A percentile compares a stretch with the other conserved stretches of the same genome.
phyloP scores from a whole-genome alignment of 2,888 invertebrate genomes.

The Drosophila aldrichi region DNA sequence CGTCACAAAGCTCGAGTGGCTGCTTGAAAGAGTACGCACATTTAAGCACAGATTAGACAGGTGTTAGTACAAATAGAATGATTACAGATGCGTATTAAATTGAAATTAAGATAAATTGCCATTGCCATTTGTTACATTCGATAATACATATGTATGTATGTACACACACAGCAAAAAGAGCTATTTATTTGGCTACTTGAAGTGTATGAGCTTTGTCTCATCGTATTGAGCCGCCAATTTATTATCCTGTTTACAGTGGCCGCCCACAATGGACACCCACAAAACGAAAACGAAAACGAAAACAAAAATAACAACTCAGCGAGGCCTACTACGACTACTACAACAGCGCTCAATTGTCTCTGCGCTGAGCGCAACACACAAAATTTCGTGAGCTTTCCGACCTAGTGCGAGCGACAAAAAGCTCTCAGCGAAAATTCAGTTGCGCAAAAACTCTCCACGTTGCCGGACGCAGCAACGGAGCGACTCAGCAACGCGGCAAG shows the following conservation, averaged over 20 bases:
- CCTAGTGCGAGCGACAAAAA: constrained; percentile 47
- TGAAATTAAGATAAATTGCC: not conserved
- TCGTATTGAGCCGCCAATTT: constrained; percentile 28
- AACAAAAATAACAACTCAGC: constrained; percentile 36
- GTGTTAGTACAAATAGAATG: not conserved
- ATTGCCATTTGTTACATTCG: constrained; percentile 5
- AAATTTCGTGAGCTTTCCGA: constrained; percentile 49
- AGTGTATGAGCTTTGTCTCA: constrained; percentile 35
- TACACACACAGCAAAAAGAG: not conserved
- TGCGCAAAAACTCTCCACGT: constrained; percentile 73
- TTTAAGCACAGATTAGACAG: constrained; percentile 31
- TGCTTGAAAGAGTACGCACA: constrained; percentile 34
- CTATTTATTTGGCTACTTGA: constrained; percentile 24
- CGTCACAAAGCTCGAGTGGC: constrained; percentile 42
- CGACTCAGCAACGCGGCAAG: constrained; percentile 2
- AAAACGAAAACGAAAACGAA: not conserved
- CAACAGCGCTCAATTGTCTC: constrained; percentile 40
- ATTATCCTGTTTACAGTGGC: constrained; percentile 34
- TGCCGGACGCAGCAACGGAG: constrained; percentile 51
- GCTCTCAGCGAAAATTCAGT: constrained; percentile 64
- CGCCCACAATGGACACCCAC: constrained; percentile 11
- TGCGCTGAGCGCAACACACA: constrained; percentile 18
- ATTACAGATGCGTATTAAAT: not conserved
- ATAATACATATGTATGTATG: too few species aligned
- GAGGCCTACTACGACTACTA: constrained; percentile 3